These are phyloP conservation scores for Hemaris fuciformis DNA, from an alignment of 2,888 invertebrate species.

Conservation along the genomic window DNA sequence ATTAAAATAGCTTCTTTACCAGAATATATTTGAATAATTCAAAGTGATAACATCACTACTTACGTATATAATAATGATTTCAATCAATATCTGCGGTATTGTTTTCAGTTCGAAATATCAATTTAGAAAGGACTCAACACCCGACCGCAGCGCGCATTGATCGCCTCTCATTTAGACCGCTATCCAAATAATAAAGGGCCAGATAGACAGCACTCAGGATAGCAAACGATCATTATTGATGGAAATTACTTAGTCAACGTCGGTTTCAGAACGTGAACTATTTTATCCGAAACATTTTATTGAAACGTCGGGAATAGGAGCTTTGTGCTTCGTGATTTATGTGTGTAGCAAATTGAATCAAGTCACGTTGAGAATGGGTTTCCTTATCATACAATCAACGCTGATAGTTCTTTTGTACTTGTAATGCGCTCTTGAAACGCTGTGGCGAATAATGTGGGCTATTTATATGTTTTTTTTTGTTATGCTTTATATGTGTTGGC, in stretches of 20 bases:
- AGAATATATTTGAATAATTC: no score
- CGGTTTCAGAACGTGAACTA: conserved; percentile 32
- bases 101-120: background rate
- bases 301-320: conserved; percentile 9
- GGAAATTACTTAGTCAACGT: conserved; percentile 68
- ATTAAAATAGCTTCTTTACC: no score
- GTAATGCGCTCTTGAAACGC: background rate
- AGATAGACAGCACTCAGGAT: conserved; percentile 60
- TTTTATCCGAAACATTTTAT: conserved; percentile 13
- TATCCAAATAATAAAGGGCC: conserved; percentile 65
- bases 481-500: background rate
- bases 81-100: no score
- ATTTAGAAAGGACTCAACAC: background rate
- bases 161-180: conserved; percentile 54
- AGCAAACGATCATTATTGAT: conserved; percentile 62
- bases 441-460: background rate
- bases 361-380: background rate
- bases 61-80: no score
- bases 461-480: background rate
- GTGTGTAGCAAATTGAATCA: conserved; percentile 12
- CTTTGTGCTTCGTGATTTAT: conserved; percentile 19
- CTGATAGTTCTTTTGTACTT: background rate
- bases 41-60: no score
- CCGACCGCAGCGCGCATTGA: background rate
- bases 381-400: background rate